These are phyloP conservation scores for Tortrix viridana DNA, from an alignment of 2,888 invertebrate species.

Conservation along the genomic window DNA sequence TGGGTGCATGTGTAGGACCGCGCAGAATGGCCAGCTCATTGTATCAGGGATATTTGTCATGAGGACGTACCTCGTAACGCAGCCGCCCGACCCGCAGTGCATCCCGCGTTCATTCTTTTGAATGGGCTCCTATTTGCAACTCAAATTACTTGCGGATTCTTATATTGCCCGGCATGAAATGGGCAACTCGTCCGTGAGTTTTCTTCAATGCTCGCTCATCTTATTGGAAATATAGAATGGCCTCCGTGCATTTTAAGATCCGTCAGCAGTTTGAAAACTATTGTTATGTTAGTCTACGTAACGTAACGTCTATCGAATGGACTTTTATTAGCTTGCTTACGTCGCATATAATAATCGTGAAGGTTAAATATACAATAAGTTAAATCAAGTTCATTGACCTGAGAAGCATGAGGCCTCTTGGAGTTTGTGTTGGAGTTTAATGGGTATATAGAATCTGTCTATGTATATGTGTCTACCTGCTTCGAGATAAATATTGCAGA, in stretches of 20 bases:
- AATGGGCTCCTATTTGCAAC: constrained; percentile 44
- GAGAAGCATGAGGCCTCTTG: background rate
- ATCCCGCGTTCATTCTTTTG: constrained; percentile 55
- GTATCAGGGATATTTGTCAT: constrained; percentile 64
- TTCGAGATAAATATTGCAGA: constrained; percentile 60
- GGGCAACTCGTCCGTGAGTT: constrained; percentile 19
- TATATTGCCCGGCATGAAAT: constrained; percentile 30
- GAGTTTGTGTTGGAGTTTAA: background rate
- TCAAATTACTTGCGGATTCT: constrained; percentile 51
- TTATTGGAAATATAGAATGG: constrained; percentile 14
- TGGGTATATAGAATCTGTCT: constrained; percentile 10
- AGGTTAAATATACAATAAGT: background rate
- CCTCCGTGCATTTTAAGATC: background rate
- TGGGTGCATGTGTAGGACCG: constrained; percentile 73
- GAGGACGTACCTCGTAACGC: constrained; percentile 46
- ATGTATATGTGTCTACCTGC: constrained; percentile 10
- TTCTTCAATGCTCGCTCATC: constrained; percentile 15
- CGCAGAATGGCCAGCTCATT: constrained; percentile 62
- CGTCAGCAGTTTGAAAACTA: constrained; percentile 1
- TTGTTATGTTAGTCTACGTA: background rate
- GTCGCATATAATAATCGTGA: background rate
- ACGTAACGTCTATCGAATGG: background rate
- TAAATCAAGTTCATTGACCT: background rate
- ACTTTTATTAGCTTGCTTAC: constrained; percentile 1
- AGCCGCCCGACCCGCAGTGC: constrained; percentile 46